Percentiles rank a stretch among this genome's conserved stretches.
Conservation (phyloP, 2,113 vertebrate genomes). For the Plecturocebus donacophilus region DNA sequence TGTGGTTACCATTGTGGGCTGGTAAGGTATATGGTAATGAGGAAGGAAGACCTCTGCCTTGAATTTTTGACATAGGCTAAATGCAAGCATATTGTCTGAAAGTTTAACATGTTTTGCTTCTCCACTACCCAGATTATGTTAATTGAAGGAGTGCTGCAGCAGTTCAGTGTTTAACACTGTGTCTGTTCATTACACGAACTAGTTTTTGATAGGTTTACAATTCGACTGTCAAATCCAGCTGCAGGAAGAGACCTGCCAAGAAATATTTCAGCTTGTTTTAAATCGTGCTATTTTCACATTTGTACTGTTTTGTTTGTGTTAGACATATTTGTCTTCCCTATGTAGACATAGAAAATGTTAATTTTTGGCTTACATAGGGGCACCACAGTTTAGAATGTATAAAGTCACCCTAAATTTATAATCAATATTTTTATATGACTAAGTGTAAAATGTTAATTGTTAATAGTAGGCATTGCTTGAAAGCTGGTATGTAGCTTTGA, state of each 20-base stretch:
- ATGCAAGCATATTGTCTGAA: conserved; percentile 76
- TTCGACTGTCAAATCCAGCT: conserved; percentile 76
- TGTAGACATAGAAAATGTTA: conserved; percentile 46
- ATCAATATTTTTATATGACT: not conserved
- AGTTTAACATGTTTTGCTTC: conserved; percentile 63
- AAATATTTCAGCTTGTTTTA: conserved; percentile 70
- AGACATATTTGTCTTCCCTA: not conserved
- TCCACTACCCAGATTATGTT: conserved; percentile 62
- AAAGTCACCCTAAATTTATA: not conserved
- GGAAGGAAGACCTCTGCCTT: conserved; percentile 55
- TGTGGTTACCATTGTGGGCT: conserved; percentile 63
- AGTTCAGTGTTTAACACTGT: conserved; percentile 64
- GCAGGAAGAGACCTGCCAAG: conserved; percentile 66
- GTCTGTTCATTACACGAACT: conserved; percentile 74
- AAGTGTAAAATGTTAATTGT: conserved; percentile 12
- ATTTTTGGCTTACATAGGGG: not conserved
- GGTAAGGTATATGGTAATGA: conserved; percentile 61
- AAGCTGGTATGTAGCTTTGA: not conserved
- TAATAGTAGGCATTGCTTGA: not conserved
- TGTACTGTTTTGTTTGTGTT: conserved; percentile 14
- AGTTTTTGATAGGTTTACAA: conserved; percentile 75
- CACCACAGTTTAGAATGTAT: not conserved
- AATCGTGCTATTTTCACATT: conserved; percentile 59
- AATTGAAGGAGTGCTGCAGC: conserved; percentile 47
- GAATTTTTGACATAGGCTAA: conserved; percentile 56